Evolutionary conservation across 2,888 invertebrate species (phyloP), one percentile per base, ranked within the genome.

Genomic region (Apotomis turbidana): DNA sequence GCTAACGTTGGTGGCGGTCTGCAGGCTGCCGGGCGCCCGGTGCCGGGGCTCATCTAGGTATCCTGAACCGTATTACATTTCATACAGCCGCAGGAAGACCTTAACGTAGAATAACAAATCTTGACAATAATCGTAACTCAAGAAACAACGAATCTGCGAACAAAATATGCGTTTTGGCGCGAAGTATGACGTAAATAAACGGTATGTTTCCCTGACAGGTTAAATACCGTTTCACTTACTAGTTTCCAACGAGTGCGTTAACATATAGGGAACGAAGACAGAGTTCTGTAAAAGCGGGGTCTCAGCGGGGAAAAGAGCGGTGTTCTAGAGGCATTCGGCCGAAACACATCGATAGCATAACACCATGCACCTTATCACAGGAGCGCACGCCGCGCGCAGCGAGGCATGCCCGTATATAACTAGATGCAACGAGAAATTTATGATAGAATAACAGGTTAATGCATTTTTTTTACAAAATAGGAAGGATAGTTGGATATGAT

Each of bases 391-490:
- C 59, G 41, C 0, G 41, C 27, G 57, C 44, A 6, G 59, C 59
- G 44, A n/a, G 41, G 41, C 59, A 41, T 13, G n/a, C 59, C 13
- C 8, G 59, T 44, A 27, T 41, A 13, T 59, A 59, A 59, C 44
- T 13, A 59, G 41, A 41, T 59, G 59, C 44, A 12, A 41, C 13
- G 41, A 3, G 13, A 59, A 41, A 59, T 52, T 52, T 62, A 52
- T 38, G 27, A 52, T 62, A 3, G 5, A 6, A 36, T 51, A 51
- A 36, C 27, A 13, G 36, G n/a, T 51, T 13, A 27, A 27, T 27
- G 27, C 27, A 27, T 2, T 27, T 27, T 27, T 62, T 62, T 62
- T 71, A 75, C 74, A 75, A 76, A 74, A 70, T 74, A 73, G 68
- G 69, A 60, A 72, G 60, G 60, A 51, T 68, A 6, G 41, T 3